Conservation (phyloP, 2,113 vertebrate genomes). For the Herpailurus yagouaroundi region DNA sequence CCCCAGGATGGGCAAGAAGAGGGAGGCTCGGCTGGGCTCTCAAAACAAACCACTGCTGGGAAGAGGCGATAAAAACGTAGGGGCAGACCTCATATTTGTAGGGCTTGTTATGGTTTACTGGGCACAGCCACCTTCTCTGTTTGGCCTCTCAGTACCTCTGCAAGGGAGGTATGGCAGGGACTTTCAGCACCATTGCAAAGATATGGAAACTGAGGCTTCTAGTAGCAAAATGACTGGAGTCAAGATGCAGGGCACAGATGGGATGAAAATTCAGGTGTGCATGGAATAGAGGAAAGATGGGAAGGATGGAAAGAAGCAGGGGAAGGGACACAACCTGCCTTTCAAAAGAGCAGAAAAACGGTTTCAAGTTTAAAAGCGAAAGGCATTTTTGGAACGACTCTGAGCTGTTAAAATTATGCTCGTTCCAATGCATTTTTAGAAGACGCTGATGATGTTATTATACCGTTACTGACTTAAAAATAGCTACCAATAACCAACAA, state of each 20-base stretch:
- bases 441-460: neutral
- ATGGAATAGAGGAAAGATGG: neutral
- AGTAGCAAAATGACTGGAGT: neutral
- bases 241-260: neutral
- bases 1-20: neutral
- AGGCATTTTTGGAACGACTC: neutral
- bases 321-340: neutral
- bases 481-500: neutral
- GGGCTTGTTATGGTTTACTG: neutral
- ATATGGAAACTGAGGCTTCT: neutral
- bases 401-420: neutral
- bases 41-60: neutral
- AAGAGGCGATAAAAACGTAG: neutral
- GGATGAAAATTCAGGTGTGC: neutral
- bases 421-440: neutral
- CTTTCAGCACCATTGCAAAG: neutral
- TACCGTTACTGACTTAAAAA: slow-evolving; percentile 1
- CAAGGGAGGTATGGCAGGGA: neutral
- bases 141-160: neutral
- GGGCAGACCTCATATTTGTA: neutral
- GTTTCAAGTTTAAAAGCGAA: slow-evolving; percentile 17
- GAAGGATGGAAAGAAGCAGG: neutral
- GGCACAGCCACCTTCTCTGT: neutral
- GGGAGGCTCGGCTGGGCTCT: neutral
- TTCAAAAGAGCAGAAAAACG: neutral